Conservation (phyloP, 2,888 invertebrate genomes). For the Abrostola triplasia region DNA sequence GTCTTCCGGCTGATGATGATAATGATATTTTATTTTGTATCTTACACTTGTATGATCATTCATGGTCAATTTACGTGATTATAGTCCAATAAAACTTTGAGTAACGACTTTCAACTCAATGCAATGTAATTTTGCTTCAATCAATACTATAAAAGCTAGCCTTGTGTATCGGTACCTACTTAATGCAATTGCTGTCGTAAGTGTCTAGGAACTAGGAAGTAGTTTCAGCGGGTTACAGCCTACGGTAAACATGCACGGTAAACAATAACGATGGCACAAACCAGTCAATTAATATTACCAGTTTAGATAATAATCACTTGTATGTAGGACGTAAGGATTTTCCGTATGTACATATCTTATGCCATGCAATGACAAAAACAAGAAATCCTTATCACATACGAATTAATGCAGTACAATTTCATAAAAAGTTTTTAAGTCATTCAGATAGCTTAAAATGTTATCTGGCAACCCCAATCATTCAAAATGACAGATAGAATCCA, state of each 20-base stretch:
- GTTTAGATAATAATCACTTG: constrained; percentile 35
- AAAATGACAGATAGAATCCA: neutral
- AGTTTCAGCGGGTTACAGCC: constrained; percentile 46
- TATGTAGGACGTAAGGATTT: constrained; percentile 51
- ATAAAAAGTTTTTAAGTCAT: constrained; percentile 8
- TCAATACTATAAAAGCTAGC: neutral
- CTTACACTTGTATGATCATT: too few relatives aligned
- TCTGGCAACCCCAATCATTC: constrained; percentile 10
- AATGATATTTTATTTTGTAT: too few relatives aligned
- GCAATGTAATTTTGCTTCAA: neutral
- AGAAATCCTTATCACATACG: neutral
- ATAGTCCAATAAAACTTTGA: too few relatives aligned
- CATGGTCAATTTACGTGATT: too few relatives aligned
- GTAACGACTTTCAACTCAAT: too few relatives aligned
- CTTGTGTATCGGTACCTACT: too few relatives aligned
- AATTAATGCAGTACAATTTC: neutral
- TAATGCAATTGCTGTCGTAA: neutral
- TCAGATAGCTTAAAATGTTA: constrained; percentile 17
- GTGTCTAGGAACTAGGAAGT: constrained; percentile 58
- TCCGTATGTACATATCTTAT: constrained; percentile 39
- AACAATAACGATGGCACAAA: constrained; percentile 51
- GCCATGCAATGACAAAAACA: neutral
- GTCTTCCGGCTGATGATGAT: too few relatives aligned
- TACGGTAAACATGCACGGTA: constrained; percentile 43
- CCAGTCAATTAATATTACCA: constrained; percentile 47